Base-by-base conservation (phyloP, 2,113 vertebrate species). In the Zosterops pallidus region DNA sequence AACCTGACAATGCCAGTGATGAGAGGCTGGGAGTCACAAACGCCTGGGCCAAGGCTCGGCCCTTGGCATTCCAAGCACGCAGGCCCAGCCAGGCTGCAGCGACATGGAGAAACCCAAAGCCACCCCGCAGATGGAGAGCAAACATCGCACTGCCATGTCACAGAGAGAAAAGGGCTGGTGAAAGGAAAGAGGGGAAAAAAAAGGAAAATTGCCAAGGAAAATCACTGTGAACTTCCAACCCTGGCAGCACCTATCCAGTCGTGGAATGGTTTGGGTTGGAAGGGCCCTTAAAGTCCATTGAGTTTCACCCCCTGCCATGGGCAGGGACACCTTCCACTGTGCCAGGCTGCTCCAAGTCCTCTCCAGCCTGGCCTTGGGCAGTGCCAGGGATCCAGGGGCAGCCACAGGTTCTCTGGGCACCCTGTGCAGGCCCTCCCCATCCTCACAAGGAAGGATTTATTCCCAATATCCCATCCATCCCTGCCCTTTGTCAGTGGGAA, bases 391-490 rank as follows among this genome's bases (percentile, higher is more conserved):
- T 65, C 72, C 63, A 68, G 68, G 68, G 26, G 52, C 76, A 80
- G 76, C 37, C 68, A 1, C 76, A 72, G 35, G 67, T 42, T 2
- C 18, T 80, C 68, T 72, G 50, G 42, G 24, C 11, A 56, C 3
- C 4, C 56, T 23, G 14, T 33, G 14, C 28, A 62, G 33, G 6
- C 1, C n/a, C 14, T 56, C 0, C 9, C 50, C 42, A 33, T 22
- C 35, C 31, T 57, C 1, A 0, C 59, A 59, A 18, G 9, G 25
- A 65, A 35, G 6, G 7, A 59, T 59, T 59, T 6, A 6, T 59
- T 2, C 33, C 33, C 56, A 59, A 35, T 6, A 10, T 89, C 33
- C 37, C 52, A 52, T 3, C 68, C 1, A 33, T 0, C 3, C 2
- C 37, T 33, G 10, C 8, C 49, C 28, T 16, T 10, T 33, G 26